Evolutionary conservation across 2,888 invertebrate species (phyloP), one percentile per base, ranked within the genome.

Genomic region (Dorcus parallelipipedus): DNA sequence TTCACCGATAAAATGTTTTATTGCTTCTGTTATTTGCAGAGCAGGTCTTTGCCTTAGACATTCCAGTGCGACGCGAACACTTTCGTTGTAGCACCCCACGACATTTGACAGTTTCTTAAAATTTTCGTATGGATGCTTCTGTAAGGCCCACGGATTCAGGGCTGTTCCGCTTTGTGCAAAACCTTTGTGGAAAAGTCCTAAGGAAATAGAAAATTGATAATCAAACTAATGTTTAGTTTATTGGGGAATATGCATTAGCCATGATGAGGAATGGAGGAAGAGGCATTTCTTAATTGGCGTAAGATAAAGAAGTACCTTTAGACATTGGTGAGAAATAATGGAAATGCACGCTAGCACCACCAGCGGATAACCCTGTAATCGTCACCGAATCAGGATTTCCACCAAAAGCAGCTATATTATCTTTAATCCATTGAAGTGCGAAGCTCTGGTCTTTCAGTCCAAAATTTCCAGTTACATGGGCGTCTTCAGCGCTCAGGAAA

Each of bases 391-490:
- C 80, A 3, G 87, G 83, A 76, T 89, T 83, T 0, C 89, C 89
- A 2, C 86, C 86, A 66, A 89, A 89, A 71, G 78, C 78, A 62
- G 81, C 77, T 61, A 89, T 87, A 71, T 89, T 87, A 45, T 81
- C 73, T 54, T 83, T 81, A 0, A 88, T 76, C 89, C 89, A 89
- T 61, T 82, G 81, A 43, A 89, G 73, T 0, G 88, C 88, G 64
- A 84, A 79, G 17, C 79, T 79, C 74, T 89, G 89, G 78, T 89
- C 89, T 68, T 89, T 89, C 38, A 89, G 70, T 0, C 89, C 89
- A 66, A 83, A 83, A 72, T 89, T 89, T 5, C 86, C 86, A 0
- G 89, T 83, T 0, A 86, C 79, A 0, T 81, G 71, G 0, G 82
- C 81, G 62, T 90, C 88, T 3, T 84, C 87, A 0, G 88, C 87